Conservation (phyloP, 2,797 vertebrate species). For the Scleropages formosus region DNA sequence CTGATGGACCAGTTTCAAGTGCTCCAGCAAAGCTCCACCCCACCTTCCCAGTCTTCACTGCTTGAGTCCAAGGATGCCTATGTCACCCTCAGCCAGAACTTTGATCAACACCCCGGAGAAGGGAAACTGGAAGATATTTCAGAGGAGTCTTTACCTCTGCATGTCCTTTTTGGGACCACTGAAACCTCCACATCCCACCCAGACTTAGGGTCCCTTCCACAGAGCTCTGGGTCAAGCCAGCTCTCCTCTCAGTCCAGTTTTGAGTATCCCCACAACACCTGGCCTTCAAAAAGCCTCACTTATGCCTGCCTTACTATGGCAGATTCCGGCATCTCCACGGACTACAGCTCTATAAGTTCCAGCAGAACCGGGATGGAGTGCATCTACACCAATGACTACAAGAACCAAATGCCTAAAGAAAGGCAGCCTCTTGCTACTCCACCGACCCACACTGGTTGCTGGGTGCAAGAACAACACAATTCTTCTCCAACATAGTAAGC, state of each 20-base stretch:
- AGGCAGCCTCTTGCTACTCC: conserved; percentile 47
- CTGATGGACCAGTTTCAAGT: conserved; percentile 60
- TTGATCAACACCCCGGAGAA: conserved; percentile 36
- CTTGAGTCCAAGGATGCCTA: conserved; percentile 73
- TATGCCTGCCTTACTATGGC: conserved; percentile 79
- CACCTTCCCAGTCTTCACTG: conserved; percentile 52
- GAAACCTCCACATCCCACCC: conserved; percentile 60
- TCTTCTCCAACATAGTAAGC: too few species aligned
- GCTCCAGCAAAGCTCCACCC: conserved; percentile 49
- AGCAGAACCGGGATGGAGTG: conserved; percentile 52
- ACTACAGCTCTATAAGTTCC: conserved; percentile 74
- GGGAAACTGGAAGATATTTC: conserved; percentile 46
- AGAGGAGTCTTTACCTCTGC: conserved; percentile 61
- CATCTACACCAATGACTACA: conserved; percentile 70
- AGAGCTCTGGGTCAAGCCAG: conserved; percentile 57
- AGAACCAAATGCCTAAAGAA: conserved; percentile 62
- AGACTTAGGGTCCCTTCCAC: conserved; percentile 59
- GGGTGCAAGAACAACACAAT: conserved; percentile 25
- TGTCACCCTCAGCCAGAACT: conserved; percentile 61
- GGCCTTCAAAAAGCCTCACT: conserved; percentile 60
- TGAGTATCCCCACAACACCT: conserved; percentile 65
- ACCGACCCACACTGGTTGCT: conserved; percentile 49
- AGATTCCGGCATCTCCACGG: conserved; percentile 79
- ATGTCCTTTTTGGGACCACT: conserved; percentile 57
- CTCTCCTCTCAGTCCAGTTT: conserved; percentile 72